These are phyloP conservation scores for Stenodema calcarata DNA, from an alignment of 2,888 invertebrate species.

Conservation along the genomic window DNA sequence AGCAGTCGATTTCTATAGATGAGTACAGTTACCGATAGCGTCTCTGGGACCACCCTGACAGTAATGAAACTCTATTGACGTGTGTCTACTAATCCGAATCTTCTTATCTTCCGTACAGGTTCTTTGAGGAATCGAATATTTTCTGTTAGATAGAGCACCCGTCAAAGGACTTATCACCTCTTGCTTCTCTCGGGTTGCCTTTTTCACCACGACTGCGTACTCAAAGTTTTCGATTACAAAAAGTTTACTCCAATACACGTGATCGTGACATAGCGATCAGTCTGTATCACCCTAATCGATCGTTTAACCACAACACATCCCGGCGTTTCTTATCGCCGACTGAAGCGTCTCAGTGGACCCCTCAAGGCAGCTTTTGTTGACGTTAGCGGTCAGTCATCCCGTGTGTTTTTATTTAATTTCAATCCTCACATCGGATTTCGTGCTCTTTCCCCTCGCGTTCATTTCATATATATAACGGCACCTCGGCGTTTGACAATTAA, in stretches of 20 bases:
- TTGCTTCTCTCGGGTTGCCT: no score
- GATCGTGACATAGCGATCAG: not conserved
- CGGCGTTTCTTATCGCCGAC: not conserved
- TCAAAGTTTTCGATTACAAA: not conserved
- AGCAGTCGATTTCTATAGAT: no score
- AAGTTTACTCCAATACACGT: not conserved
- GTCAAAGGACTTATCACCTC: no score
- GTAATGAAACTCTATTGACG: no score
- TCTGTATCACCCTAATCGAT: not conserved
- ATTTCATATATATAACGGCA: not conserved
- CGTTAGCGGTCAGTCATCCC: not conserved
- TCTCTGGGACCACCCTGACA: no score
- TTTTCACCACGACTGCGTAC: not conserved
- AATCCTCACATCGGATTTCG: not conserved
- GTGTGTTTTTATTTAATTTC: not conserved
- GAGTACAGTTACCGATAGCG: no score
- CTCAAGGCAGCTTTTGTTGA: not conserved
- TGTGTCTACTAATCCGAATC: no score
- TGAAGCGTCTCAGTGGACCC: not conserved
- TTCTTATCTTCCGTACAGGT: no score
- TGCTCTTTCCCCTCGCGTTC: not conserved
- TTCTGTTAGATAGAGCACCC: no score
- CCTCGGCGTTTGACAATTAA: not conserved
- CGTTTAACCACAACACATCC: not conserved
- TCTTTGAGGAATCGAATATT: no score